phyloP scores from a whole-genome alignment of 2,888 invertebrate species.

The Zonitis immaculata region DNA sequence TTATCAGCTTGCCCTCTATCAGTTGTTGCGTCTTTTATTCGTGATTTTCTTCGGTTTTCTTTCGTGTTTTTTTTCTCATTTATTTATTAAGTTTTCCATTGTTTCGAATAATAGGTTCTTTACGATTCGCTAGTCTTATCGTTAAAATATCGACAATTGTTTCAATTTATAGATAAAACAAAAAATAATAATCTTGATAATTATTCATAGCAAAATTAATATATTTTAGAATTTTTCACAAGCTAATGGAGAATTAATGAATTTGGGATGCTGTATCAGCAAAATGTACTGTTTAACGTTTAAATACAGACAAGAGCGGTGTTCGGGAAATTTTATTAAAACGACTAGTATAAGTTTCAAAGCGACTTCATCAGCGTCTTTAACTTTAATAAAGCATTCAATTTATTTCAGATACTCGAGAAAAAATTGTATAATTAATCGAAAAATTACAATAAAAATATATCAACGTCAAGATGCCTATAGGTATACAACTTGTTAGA shows the following conservation, averaged over 20 bases:
- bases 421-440: no score
- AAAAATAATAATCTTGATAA: no score
- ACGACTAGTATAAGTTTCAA: conserved; percentile 11
- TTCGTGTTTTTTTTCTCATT: conserved; percentile 4
- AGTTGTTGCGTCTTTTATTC: conserved; percentile 24
- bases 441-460: no score
- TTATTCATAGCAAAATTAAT: no score
- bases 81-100: conserved; percentile 24
- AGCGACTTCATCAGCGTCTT: conserved; percentile 15
- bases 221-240: not conserved
- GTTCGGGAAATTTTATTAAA: conserved; percentile 14
- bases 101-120: conserved; percentile 7
- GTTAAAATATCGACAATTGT: no score
- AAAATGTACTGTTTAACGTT: conserved; percentile 6
- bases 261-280: not conserved
- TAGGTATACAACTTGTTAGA: no score
- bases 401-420: conserved; percentile 1
- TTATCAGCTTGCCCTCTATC: conserved; percentile 35
- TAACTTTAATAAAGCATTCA: conserved; percentile 9
- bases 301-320: conserved; percentile 8
- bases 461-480: no score
- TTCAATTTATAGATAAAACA: no score
- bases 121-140: no score
- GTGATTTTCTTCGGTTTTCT: not conserved
- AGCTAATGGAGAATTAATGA: not conserved